A percentile compares a stretch with the other conserved stretches of the same genome.
These are phyloP conservation scores for Hirtodrosophila confusa DNA, from an alignment of 2,888 invertebrate species.

Conservation along the genomic window DNA sequence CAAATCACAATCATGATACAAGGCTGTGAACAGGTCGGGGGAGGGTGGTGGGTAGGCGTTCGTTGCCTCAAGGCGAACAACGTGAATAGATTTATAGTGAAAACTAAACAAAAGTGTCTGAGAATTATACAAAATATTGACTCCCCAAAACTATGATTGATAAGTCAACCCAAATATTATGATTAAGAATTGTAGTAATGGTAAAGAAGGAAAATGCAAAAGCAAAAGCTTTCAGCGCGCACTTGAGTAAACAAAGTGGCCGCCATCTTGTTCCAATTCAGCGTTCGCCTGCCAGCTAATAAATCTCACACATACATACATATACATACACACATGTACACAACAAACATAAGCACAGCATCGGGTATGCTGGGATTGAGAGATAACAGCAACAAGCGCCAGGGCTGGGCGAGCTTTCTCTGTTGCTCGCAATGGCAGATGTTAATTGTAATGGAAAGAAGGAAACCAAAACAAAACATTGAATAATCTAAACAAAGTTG, in stretches of 20 bases:
- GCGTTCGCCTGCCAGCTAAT: constrained; percentile 41
- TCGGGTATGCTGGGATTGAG: constrained; percentile 40
- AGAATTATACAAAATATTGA: neutral
- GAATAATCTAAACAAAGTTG: constrained; percentile 55
- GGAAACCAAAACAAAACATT: constrained; percentile 54
- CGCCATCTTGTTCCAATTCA: constrained; percentile 60
- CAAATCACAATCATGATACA: constrained; percentile 55
- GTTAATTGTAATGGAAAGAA: neutral
- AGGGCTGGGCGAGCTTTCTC: constrained; percentile 48
- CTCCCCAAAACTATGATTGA: constrained; percentile 16
- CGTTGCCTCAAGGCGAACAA: constrained; percentile 54
- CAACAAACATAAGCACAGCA: constrained; percentile 18
- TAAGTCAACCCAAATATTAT: constrained; percentile 13
- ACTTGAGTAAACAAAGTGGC: constrained; percentile 55
- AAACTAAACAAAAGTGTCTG: constrained; percentile 13
- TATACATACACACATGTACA: constrained; percentile 21
- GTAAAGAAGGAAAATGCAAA: constrained; percentile 18
- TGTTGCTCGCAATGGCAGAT: constrained; percentile 9
- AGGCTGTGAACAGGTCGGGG: constrained; percentile 25
- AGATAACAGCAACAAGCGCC: constrained; percentile 33
- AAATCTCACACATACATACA: constrained; percentile 14
- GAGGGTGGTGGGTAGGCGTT: constrained; percentile 9
- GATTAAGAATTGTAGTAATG: constrained; percentile 12
- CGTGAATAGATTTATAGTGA: constrained; percentile 43
- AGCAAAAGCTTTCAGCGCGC: constrained; percentile 37